Evolutionary conservation across 2,888 invertebrate genomes (phyloP), one percentile per base, ranked within the genome.

Genomic region (Platyscelio sp.): DNA sequence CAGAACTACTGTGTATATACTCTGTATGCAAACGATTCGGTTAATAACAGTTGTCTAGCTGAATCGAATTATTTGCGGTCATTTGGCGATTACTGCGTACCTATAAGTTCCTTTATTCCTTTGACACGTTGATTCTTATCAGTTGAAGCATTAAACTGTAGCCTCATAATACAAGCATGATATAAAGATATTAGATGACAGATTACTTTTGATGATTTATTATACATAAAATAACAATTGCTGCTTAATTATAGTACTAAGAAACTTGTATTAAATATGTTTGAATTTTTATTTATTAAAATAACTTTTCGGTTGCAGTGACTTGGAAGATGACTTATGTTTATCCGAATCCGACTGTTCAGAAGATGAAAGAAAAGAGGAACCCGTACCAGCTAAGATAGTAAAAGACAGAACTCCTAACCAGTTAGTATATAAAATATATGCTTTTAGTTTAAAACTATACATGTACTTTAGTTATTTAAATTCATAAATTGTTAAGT

Each of bases 341-440:
- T 33, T 82, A 22, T 82, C 82, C 2, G 82, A 76, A 22, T 61
- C 75, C 1, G 82, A 82, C 33, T 71, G 82, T 38, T 82, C 82
- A 29, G 76, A 82, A 18, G 82, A 82, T 24, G 77, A 77, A 56
- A 40, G 43, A 13, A 82, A 82, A 40, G 49, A 61, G 6, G 65
- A 60, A 11, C 65, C 15, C 40, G 63, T 5, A 33, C 63, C 68
- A 58, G 22, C 33, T 3, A 75, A 81, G 22, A 20, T 60, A n/a
- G 0, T 75, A 29, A 81, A 76, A 29, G 68, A 56, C 9, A 29
- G 70, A 54, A 81, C 58, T 27, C 76, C 76, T 24, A 56, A 49
- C 46, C 71, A 49, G 82, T 82, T 33, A 71, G 76, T 79, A 27
- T 49, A 56, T 13, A 13, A 46, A 40, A 15, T 7, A 33, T 33